These are phyloP conservation scores for Malurus elegans DNA, from an alignment of 2,113 vertebrate genomes.

Conservation along the genomic window DNA sequence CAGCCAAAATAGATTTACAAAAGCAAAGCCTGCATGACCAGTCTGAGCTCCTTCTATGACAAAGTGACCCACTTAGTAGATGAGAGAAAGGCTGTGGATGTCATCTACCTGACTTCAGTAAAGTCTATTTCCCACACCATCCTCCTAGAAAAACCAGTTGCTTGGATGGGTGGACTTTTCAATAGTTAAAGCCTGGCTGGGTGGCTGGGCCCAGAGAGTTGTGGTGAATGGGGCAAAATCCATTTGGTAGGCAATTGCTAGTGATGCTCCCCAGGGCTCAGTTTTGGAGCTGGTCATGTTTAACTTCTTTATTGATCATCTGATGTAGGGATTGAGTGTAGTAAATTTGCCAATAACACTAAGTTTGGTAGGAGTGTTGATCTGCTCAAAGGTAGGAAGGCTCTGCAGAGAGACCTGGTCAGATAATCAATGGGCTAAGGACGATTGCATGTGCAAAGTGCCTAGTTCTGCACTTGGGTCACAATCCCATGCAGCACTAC, in stretches of 20 bases:
- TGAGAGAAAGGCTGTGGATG: background rate
- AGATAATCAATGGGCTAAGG: background rate
- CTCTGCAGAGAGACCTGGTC: background rate
- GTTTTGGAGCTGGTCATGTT: background rate
- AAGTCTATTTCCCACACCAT: background rate
- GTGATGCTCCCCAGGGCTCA: background rate
- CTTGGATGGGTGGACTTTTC: background rate
- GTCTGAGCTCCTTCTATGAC: background rate
- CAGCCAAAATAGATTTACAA: background rate
- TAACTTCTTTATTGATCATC: background rate
- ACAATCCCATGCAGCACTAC: background rate
- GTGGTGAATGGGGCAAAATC: background rate
- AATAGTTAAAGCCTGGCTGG: background rate
- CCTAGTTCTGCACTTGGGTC: background rate
- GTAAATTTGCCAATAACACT: background rate
- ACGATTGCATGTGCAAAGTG: background rate
- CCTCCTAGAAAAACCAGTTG: background rate
- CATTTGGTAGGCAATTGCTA: background rate
- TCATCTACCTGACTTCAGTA: fast-evolving
- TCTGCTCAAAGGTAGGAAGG: background rate
- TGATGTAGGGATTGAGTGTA: background rate
- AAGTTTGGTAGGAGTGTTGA: background rate
- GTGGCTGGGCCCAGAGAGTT: background rate
- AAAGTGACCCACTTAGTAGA: background rate
- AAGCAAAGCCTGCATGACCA: background rate